Conservation (phyloP, 2,113 vertebrate species). For the Sorex fumeus region DNA sequence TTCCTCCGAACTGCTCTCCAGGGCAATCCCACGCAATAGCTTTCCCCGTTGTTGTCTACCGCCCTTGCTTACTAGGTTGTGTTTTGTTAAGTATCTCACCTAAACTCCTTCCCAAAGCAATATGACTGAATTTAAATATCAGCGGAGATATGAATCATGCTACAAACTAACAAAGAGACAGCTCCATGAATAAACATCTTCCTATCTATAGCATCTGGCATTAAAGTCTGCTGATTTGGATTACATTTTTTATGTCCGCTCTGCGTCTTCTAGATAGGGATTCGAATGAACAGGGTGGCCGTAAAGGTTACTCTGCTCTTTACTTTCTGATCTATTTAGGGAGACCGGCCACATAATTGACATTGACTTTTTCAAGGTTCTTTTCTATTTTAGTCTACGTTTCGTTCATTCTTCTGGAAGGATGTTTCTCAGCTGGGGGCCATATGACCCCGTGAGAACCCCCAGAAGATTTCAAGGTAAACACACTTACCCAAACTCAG, state of each 20-base stretch:
- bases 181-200: neutral
- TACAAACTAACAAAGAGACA: constrained; percentile 3
- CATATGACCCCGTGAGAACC: too few relatives aligned
- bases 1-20: neutral
- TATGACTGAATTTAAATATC: neutral
- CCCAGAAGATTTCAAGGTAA: too few relatives aligned
- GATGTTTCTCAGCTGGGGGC: too few relatives aligned
- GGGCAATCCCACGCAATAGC: neutral
- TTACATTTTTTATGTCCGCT: neutral
- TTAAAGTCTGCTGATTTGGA: constrained; percentile 21
- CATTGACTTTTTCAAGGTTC: constrained; percentile 17
- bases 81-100: neutral
- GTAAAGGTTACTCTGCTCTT: neutral
- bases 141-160: neutral
- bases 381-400: neutral
- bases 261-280: neutral
- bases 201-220: neutral
- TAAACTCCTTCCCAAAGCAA: neutral
- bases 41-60: neutral
- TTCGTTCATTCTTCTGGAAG: neutral
- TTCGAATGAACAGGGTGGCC: constrained; percentile 21
- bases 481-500: neutral
- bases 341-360: neutral
- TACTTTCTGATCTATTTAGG: constrained; percentile 17
- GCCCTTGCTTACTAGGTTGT: neutral